Base-by-base conservation (phyloP, 2,888 invertebrate species). In the Hyposoter dolosus region DNA sequence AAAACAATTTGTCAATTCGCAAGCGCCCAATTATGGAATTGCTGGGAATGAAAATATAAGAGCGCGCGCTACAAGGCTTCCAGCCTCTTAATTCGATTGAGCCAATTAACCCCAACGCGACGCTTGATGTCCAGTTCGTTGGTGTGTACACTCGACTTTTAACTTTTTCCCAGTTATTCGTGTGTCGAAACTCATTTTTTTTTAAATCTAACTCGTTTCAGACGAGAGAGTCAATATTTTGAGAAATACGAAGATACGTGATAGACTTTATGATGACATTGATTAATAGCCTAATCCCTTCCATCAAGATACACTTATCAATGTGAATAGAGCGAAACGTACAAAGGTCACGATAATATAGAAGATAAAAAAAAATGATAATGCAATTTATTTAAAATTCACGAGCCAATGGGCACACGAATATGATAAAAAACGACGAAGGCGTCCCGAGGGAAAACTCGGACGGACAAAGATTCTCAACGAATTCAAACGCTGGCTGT, bases 1-100 rank as follows among this genome's bases (percentile, higher is more conserved):
- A 90, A 91, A 92, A 93, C 93, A 93, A 93, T 93, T 93, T 92
- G 90, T 90, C 93, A 92, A 93, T 93, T 93, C 91, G 89, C 88
- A 88, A 90, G 88, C 90, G 91, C 81, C 88, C 92, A 93, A 93
- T 93, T 93, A 93, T 90, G 85, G 89, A 91, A 92, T 90, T 93
- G 92, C 91, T 88, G 88, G 87, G 89, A 90, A 92, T 89, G 89
- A 92, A 92, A 93, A 92, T 91, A 91, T 91, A 90, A 88, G 76
- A 74, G 86, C 69, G 86, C 75, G 77, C 75, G 56, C 76, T 50
- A 40, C 71, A 60, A 28, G 80, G 78, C 86, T 74, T 50, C 80
- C 86, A 53, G 40, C 65, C 87, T 90, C 90, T 91, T 93, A 93
- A 93, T 93, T 93, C 91, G 91, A 93, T 93, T 93, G 90, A 89